A percentile compares a stretch with the other conserved stretches of the same genome.
Evolutionary conservation across 2,888 invertebrate genomes (phyloP).

Genomic region (Belgica antarctica): DNA sequence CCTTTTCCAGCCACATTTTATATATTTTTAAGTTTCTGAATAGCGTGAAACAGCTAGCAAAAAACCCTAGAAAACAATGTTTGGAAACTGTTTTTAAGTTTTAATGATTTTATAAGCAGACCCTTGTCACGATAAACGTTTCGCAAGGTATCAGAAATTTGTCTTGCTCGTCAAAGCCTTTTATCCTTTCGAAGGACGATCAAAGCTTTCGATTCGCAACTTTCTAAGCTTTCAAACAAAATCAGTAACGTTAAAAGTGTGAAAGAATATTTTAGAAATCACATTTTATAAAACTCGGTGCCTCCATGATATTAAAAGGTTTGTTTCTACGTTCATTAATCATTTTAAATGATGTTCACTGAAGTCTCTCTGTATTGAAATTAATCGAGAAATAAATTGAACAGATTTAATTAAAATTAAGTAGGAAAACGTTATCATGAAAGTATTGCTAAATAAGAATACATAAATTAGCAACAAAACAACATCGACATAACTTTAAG

Average conservation of each 20-base stretch:
- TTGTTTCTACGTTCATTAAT: background rate
- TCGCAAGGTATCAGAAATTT: background rate
- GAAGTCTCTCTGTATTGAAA: background rate
- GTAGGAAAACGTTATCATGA: constrained; percentile 15
- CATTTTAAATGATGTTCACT: constrained; percentile 4
- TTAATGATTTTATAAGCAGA: too few relatives aligned
- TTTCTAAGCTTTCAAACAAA: background rate
- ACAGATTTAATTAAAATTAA: constrained; percentile 17
- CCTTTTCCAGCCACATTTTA: too few relatives aligned
- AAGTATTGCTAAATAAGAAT: background rate
- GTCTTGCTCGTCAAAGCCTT: background rate
- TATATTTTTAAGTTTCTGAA: too few relatives aligned
- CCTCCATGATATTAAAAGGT: constrained; percentile 28
- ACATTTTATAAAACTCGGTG: constrained; percentile 38
- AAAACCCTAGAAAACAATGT: too few relatives aligned
- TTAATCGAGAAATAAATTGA: background rate
- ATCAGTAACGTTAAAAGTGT: background rate
- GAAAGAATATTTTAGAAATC: constrained; percentile 1
- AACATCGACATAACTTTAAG: background rate
- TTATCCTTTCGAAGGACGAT: background rate
- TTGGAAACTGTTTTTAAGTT: too few relatives aligned
- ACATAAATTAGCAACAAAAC: too few relatives aligned
- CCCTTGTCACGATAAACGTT: background rate
- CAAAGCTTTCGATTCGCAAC: constrained; percentile 2
- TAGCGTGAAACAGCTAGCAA: too few relatives aligned